phyloP scores from a whole-genome alignment of 2,888 invertebrate species.

The Polydrusus pterygomalis region DNA sequence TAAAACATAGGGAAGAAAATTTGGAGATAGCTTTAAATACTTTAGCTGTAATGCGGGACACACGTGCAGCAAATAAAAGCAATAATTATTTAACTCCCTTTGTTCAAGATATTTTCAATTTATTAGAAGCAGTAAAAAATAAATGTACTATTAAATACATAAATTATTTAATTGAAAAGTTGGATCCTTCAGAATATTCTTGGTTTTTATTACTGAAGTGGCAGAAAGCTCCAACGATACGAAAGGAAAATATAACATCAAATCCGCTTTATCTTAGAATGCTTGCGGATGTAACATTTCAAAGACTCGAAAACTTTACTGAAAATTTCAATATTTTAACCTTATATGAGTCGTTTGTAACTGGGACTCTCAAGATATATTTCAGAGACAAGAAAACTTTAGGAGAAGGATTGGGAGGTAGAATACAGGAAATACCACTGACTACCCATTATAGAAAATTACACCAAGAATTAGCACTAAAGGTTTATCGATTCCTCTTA shows the following conservation, averaged over 20 bases:
- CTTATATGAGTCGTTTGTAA: background rate
- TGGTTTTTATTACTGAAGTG: background rate
- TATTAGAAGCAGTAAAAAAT: background rate
- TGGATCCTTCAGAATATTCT: background rate
- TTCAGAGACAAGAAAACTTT: slow-evolving; percentile 5
- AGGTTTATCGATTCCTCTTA: background rate
- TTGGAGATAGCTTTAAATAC: background rate
- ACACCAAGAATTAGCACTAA: slow-evolving; percentile 8
- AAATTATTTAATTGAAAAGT: background rate
- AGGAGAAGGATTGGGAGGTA: background rate
- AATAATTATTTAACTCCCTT: background rate
- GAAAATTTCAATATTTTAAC: background rate
- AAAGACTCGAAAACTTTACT: background rate
- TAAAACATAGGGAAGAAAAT: slow-evolving; percentile 4
- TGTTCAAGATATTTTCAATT: background rate
- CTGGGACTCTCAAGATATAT: background rate
- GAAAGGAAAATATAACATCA: slow-evolving; percentile 2
- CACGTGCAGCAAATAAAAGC: background rate
- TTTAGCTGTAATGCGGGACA: background rate
- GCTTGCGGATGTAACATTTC: slow-evolving; percentile 6
- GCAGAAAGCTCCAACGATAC: background rate
- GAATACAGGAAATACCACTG: background rate
- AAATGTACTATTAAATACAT: background rate
- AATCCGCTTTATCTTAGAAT: slow-evolving; percentile 10
- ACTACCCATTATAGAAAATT: background rate